These are phyloP conservation scores for Schrankia costaestrigalis DNA, from an alignment of 2,888 invertebrate genomes.

Conservation along the genomic window DNA sequence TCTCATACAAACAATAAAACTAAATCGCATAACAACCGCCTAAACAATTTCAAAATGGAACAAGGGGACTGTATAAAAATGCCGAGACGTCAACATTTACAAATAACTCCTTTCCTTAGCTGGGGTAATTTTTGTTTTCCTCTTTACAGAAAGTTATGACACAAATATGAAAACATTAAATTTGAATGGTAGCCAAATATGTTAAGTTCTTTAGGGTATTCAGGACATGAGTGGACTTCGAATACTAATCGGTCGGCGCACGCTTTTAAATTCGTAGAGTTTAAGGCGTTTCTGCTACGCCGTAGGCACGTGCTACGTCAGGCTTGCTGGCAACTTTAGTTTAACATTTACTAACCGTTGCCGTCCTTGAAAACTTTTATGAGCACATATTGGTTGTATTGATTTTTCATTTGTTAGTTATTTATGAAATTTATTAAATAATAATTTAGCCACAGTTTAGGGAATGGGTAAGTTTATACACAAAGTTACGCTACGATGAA, in stretches of 20 bases:
- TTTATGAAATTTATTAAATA: too few relatives aligned
- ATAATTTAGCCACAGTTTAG: too few relatives aligned
- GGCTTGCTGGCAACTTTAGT: conserved; percentile 37
- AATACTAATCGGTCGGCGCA: conserved; percentile 58
- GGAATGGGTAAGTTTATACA: too few relatives aligned
- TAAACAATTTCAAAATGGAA: conserved; percentile 71
- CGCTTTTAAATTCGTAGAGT: conserved; percentile 26
- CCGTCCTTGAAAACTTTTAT: too few relatives aligned
- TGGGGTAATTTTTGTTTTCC: conserved; percentile 69
- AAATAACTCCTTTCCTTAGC: conserved; percentile 68
- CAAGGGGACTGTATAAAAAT: conserved; percentile 69
- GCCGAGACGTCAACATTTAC: conserved; percentile 73
- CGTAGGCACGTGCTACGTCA: conserved; percentile 65
- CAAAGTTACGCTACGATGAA: too few relatives aligned
- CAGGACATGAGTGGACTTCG: conserved; percentile 51
- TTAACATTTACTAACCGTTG: too few relatives aligned
- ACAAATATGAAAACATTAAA: conserved; percentile 75
- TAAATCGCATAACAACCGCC: conserved; percentile 59
- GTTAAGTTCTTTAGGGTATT: conserved; percentile 64
- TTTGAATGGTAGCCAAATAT: conserved; percentile 76
- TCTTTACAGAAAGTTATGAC: conserved; percentile 70
- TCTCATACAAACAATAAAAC: conserved; percentile 53
- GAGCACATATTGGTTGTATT: too few relatives aligned
- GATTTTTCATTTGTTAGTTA: too few relatives aligned
- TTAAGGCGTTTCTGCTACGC: conserved; percentile 41